Base-by-base conservation (phyloP, 2,113 vertebrate species). In the Trichechus manatus region DNA sequence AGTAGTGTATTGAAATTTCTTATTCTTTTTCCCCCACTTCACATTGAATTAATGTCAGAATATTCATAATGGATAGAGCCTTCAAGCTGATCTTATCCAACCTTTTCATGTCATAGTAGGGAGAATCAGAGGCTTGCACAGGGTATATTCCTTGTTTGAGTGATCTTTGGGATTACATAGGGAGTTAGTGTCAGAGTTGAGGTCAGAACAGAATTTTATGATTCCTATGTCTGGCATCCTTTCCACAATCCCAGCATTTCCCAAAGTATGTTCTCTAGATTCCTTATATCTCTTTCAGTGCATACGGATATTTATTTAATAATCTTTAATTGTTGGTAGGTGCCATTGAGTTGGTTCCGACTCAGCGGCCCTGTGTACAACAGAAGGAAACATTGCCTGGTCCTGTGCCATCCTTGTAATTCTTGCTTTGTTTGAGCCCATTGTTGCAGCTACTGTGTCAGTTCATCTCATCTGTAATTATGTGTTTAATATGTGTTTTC, bases 1-100 rank as follows among this genome's bases (percentile, higher is more conserved):
- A 97, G 93, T 94, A 94, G 79, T 87, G 39, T 91, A 90, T 94
- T 94, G 94, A 95, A 97, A 95, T 97, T 97, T 97, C 94, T 95
- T 87, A 68, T 47, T 85, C n/a, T 4, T 95, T 96, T 97, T 89
- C 93, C 91, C 91, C 94, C 87, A 96, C 93, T 97, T 96, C 92
- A 90, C 92, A 90, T 95, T 96, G 96, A 96, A 95, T 92, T 97
- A 97, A 97, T 95, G 96, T 77, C 70, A 94, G 96, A 92, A 68
- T 93, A 87, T 97, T 96, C 87, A 56, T 31, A 95, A 50, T 92
- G 81, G 92, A 82, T 42, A 19, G 87, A 70, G 64, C 27, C 80
- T 61, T 11, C 33, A 75, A 91, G 89, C 66, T 63, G 79, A 68
- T 96, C 80, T 94, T 92, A 77, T 92, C 86, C 59, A 77, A 14